Conservation (phyloP, 37 sponge, comb jelly and placozoan genomes). For the Amphimedon queenslandica region DNA sequence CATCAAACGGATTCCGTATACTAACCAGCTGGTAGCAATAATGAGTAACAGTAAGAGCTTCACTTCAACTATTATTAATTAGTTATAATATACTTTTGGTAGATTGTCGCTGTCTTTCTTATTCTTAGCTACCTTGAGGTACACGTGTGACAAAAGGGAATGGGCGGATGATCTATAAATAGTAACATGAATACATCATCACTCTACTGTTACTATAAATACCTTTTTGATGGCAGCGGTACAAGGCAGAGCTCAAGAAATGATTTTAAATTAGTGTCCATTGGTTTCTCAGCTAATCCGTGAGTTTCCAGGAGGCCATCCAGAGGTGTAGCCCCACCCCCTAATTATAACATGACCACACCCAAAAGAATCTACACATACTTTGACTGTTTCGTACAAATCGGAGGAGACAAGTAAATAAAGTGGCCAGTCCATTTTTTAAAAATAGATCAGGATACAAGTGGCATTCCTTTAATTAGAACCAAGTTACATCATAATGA, state of each 20-base stretch:
- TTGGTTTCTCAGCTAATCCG: constrained; percentile 35
- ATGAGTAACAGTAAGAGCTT: too few species aligned
- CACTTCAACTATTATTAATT: too few species aligned
- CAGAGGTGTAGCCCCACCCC: constrained; percentile 35
- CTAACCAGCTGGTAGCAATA: too few species aligned
- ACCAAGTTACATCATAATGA: neutral
- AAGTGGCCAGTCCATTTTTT: constrained; percentile 37
- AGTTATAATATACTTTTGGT: too few species aligned
- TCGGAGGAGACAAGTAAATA: constrained; percentile 53
- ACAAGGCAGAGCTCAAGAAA: constrained; percentile 48
- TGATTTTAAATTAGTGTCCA: constrained; percentile 37
- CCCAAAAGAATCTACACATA: constrained; percentile 8
- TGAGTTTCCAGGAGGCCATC: constrained; percentile 48
- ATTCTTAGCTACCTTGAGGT: constrained; percentile 10
- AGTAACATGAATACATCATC: neutral
- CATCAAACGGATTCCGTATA: too few species aligned
- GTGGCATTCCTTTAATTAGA: constrained; percentile 42
- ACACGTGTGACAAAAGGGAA: too few species aligned
- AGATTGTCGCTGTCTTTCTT: too few species aligned
- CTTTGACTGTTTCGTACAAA: constrained; percentile 48
- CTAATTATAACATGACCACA: constrained; percentile 13
- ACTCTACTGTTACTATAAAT: too few species aligned
- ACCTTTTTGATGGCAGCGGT: constrained; percentile 38
- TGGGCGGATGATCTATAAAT: neutral
- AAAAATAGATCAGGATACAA: constrained; percentile 68